Base-by-base conservation (phyloP, 2,888 invertebrate species). In the Cosmorhoe ocellata region DNA sequence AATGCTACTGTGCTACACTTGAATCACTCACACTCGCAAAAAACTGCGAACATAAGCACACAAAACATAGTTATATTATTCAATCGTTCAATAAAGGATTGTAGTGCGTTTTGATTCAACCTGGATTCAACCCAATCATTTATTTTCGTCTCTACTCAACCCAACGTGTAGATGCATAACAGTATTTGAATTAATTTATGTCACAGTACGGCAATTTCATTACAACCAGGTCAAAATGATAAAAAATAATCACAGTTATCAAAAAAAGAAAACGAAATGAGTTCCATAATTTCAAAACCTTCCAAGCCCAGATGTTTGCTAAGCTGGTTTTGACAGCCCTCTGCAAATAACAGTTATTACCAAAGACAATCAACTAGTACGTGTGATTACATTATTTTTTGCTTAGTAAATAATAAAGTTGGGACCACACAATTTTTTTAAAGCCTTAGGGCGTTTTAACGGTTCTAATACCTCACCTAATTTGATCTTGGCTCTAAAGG, bases 281-380 rank as follows among this genome's bases (percentile, higher is more conserved):
- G 37, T 50, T 18, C 18, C n/a, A 51, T 37, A 24, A 51, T 58
- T 61, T 51, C 56, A 55, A 40, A 59, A 12, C 22, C 46, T 55
- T 40, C 57, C 53, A 37, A 58, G 8, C 33, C 50, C 58, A 39
- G 26, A 64, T 72, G 70, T 71, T 63, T 67, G 66, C 59, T 69
- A 69, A 58, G 60, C 69, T 60, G 72, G 64, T 69, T 68, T 64
- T 67, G 64, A 69, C 69, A 66, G 66, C 65, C 56, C 65, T 60
- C 71, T 56, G 58, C 58, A 76, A 78, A 82, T 79, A 64, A 76
- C 79, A 67, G 70, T 77, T 71, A 82, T 81, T 81, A 82, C 11
- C 51, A 41, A 60, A 62, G 65, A 74, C 77, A 79, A 78, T 76
- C 75, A 72, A 68, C 72, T 66, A 69, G 69, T 70, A 67, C 69